Conservation (phyloP, 2,797 vertebrate genomes). For the Poeciliopsis gracilis region DNA sequence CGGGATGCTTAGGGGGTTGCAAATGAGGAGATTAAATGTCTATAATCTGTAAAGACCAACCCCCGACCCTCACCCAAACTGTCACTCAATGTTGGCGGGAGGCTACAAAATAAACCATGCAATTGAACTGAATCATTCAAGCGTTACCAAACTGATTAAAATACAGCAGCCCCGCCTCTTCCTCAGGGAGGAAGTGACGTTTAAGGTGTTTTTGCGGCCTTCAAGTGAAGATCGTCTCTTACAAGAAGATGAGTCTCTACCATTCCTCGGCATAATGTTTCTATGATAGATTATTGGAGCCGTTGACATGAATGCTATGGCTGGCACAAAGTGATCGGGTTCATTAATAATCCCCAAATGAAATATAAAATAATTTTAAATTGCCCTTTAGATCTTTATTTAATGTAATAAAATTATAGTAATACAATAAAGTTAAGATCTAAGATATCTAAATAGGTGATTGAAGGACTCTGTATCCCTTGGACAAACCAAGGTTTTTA, state of each 20-base stretch:
- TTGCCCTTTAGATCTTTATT: not conserved
- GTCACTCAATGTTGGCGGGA: conserved; percentile 26
- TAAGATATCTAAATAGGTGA: not conserved
- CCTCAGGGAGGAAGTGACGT: conserved; percentile 34
- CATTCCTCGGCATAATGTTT: not conserved
- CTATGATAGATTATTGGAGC: not conserved
- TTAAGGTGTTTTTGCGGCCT: not conserved
- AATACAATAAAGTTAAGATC: not conserved
- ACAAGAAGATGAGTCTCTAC: not conserved
- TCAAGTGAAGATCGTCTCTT: conserved; percentile 35
- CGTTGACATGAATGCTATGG: not conserved
- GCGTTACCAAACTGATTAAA: not conserved
- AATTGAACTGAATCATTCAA: not conserved
- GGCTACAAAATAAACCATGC: not conserved
- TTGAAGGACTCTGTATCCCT: not conserved
- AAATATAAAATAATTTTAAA: not conserved
- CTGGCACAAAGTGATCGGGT: not conserved
- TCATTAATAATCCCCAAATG: not conserved
- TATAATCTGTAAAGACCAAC: not conserved
- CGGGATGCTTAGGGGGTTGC: not conserved
- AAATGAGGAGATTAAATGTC: not conserved
- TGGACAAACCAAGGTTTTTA: not conserved
- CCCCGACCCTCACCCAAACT: not conserved
- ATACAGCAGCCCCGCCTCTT: not conserved
- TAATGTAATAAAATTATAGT: not conserved